Percentiles rank a stretch among this genome's conserved stretches.
Conservation (phyloP, 2,888 invertebrate species). For the Aporophyla nigra region DNA sequence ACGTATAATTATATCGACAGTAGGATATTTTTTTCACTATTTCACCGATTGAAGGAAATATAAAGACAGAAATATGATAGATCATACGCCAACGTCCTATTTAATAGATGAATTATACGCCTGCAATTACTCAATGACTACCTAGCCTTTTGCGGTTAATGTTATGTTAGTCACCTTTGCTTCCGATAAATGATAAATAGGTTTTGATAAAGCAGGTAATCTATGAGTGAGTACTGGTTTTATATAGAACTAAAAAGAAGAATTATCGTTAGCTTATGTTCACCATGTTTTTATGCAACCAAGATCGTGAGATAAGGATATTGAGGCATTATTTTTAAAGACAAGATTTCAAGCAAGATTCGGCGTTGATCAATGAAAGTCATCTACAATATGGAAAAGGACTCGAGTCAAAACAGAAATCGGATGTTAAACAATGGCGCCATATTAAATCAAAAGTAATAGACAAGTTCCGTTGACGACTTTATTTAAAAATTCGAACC, state of each 20-base stretch:
- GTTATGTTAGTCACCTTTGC: constrained; percentile 12
- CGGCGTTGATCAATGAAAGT: constrained; percentile 1
- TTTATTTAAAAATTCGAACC: constrained; percentile 77
- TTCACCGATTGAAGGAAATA: constrained; percentile 30
- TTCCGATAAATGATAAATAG: constrained; percentile 40
- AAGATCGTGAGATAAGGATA: constrained; percentile 20
- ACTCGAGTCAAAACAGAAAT: constrained; percentile 15
- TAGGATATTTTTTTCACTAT: constrained; percentile 18
- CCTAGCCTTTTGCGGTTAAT: constrained; percentile 19
- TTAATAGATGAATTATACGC: constrained; percentile 32
- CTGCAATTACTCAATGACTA: constrained; percentile 21
- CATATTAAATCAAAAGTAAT: constrained; percentile 50
- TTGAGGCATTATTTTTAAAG: constrained; percentile 18
- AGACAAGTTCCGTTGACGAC: constrained; percentile 68
- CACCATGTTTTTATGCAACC: not conserved
- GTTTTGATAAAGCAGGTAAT: constrained; percentile 39
- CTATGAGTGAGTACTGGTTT: constrained; percentile 32
- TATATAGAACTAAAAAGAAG: constrained; percentile 23
- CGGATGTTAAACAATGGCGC: constrained; percentile 40
- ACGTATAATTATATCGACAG: constrained; percentile 7
- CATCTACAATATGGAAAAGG: not conserved
- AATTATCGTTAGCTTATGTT: constrained; percentile 21
- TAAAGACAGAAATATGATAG: constrained; percentile 34
- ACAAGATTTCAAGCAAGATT: not conserved
- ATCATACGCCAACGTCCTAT: constrained; percentile 4